Evolutionary conservation across 2,888 invertebrate genomes (phyloP).

Genomic region (Mythimna impura): DNA sequence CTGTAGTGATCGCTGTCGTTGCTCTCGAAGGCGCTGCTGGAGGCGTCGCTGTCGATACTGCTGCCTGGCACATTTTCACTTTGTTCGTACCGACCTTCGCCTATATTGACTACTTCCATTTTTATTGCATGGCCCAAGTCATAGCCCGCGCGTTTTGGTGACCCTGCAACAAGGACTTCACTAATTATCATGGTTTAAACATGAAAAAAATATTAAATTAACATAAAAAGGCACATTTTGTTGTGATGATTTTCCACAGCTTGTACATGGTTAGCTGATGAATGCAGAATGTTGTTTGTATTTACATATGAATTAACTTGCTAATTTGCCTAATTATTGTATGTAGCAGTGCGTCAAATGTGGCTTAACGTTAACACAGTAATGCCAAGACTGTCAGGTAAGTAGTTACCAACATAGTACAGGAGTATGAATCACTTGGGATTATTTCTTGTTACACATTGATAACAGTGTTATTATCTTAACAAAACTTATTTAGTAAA

Average conservation of each 20-base stretch:
- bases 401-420: slow-evolving; percentile 62
- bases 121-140: slow-evolving; percentile 87
- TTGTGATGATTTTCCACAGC: slow-evolving; percentile 81
- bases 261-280: slow-evolving; percentile 78
- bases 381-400: slow-evolving; percentile 72
- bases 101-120: slow-evolving; percentile 86
- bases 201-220: slow-evolving; percentile 36
- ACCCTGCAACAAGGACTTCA: slow-evolving; percentile 82
- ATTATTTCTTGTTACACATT: slow-evolving; percentile 60
- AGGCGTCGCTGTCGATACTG: slow-evolving; percentile 82
- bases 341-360: slow-evolving; percentile 74
- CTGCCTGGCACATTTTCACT: slow-evolving; percentile 80
- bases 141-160: slow-evolving; percentile 82
- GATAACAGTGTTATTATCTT: slow-evolving; percentile 53
- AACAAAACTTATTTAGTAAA: slow-evolving; percentile 12
- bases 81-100: slow-evolving; percentile 84
- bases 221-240: slow-evolving; percentile 78
- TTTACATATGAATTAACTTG: slow-evolving; percentile 78
- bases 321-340: slow-evolving; percentile 81
- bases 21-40: slow-evolving; percentile 79
- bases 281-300: slow-evolving; percentile 66
- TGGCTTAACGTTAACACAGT: slow-evolving; percentile 78
- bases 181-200: slow-evolving; percentile 54
- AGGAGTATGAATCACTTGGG: slow-evolving; percentile 70
- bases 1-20: slow-evolving; percentile 76